Base-by-base conservation (phyloP, 2,113 vertebrate species). In the Myiozetetes cayanensis region DNA sequence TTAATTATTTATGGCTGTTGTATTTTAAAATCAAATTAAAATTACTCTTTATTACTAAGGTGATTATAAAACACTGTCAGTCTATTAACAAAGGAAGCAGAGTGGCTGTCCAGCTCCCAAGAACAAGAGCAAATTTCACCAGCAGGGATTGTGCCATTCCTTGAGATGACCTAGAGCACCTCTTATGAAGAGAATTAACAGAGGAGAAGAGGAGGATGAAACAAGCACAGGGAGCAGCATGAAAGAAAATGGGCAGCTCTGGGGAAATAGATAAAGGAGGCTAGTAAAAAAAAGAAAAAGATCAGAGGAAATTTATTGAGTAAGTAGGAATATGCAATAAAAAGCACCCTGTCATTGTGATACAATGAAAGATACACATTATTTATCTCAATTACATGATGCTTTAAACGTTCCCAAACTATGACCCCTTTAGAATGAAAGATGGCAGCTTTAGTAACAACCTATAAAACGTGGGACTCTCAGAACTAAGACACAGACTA, bases 1-100 rank as follows among this genome's bases (percentile, higher is more conserved):
- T 92, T 50, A 41, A 81, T 66, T 83, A 82, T 85, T 85, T 76
- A 68, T 61, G 15, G 46, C 11, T 41, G 17, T 35, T 87, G 14
- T 61, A 75, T 85, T 87, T 91, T 61, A 92, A 53, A 89, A 33
- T 47, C 73, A 94, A 73, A 90, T 27, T 25, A 47, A 62, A 89
- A 73, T 28, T 49, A n/a, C 3, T 66, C n/a, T 70, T 61, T 67
- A 89, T 58, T 83, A 31, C 22, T 43, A 9, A 77, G 89, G 25
- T 35, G 13, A 67, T 58, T 66, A 73, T 52, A 73, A 83, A 90
- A 80, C 8, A 13, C 17, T 70, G 4, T 30, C 43, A 50, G 35
- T 7, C 24, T 58, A 12, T 50, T 58, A 67, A 44, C 6, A 80
- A 71, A 71, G 61, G 25, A 66, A 93, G 35, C 5, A 44, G 4